Evolutionary conservation across 2,797 vertebrate genomes (phyloP).

Genomic region (Podarcis lilfordi): DNA sequence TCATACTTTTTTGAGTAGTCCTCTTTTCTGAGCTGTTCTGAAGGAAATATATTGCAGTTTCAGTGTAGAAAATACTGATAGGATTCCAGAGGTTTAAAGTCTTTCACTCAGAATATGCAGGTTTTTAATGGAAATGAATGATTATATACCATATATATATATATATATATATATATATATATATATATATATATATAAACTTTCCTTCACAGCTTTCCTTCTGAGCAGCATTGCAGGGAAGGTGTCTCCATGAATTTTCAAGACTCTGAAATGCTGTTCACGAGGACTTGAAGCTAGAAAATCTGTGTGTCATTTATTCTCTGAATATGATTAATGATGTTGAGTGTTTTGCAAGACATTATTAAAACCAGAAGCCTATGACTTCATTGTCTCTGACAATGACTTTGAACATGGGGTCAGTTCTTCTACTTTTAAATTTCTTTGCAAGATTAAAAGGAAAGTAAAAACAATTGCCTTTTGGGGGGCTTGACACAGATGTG

Average conservation of each 20-base stretch:
- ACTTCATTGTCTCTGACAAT: constrained; percentile 81
- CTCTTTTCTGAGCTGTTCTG: not conserved
- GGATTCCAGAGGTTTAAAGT: not conserved
- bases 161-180: not conserved
- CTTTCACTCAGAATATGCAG: not conserved
- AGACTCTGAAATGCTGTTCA: constrained; percentile 61
- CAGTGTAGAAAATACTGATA: not conserved
- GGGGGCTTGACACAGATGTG: constrained; percentile 75
- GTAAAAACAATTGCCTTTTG: constrained; percentile 74
- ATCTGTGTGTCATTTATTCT: constrained; percentile 78
- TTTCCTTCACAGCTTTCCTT: constrained; percentile 54
- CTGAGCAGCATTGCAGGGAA: constrained; percentile 47
- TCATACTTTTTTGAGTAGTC: not conserved
- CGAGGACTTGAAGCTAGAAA: constrained; percentile 70
- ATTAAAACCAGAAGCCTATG: constrained; percentile 84
- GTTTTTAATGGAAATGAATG: constrained; percentile 54
- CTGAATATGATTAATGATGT: constrained; percentile 79
- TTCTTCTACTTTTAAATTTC: constrained; percentile 79
- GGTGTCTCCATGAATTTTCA: constrained; percentile 73
- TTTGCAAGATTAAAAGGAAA: constrained; percentile 82
- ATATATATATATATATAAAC: not conserved
- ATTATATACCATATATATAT: not conserved
- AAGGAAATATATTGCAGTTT: not conserved
- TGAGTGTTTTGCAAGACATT: constrained; percentile 78
- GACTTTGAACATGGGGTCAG: constrained; percentile 80